These are phyloP conservation scores for Noturus placidus DNA, from an alignment of 2,113 vertebrate genomes.

Conservation along the genomic window DNA sequence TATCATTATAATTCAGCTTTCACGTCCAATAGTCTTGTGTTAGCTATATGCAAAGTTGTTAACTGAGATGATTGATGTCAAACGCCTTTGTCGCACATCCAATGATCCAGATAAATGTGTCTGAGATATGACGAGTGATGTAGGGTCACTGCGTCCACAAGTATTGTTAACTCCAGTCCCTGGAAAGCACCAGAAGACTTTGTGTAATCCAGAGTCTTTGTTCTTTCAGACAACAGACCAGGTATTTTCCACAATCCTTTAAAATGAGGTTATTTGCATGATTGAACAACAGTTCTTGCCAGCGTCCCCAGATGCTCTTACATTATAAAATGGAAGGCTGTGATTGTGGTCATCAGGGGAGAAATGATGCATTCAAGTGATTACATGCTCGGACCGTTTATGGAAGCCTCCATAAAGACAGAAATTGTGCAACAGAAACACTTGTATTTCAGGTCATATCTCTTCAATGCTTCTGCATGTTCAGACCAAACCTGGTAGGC, in stretches of 20 bases:
- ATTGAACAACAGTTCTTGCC: background rate
- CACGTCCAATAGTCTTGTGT: background rate
- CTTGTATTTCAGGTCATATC: background rate
- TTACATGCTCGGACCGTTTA: background rate
- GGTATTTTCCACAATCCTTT: background rate
- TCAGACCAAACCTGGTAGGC: background rate
- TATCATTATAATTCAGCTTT: background rate
- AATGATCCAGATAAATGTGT: background rate
- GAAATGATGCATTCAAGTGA: background rate
- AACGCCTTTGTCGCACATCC: background rate
- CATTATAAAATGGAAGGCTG: slow-evolving; percentile 17
- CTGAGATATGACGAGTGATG: background rate
- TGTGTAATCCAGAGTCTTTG: background rate
- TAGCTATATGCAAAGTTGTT: background rate
- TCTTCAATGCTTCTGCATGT: background rate
- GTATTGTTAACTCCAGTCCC: background rate
- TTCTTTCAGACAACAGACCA: background rate
- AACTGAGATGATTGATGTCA: background rate
- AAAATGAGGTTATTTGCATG: background rate
- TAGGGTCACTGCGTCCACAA: background rate
- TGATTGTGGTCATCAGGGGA: slow-evolving; percentile 1
- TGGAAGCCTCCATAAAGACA: background rate
- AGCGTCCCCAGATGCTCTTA: background rate
- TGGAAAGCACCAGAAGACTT: background rate
- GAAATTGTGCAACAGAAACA: background rate